These are phyloP conservation scores for Dinomys branickii DNA, from an alignment of 2,113 vertebrate genomes.

Conservation along the genomic window DNA sequence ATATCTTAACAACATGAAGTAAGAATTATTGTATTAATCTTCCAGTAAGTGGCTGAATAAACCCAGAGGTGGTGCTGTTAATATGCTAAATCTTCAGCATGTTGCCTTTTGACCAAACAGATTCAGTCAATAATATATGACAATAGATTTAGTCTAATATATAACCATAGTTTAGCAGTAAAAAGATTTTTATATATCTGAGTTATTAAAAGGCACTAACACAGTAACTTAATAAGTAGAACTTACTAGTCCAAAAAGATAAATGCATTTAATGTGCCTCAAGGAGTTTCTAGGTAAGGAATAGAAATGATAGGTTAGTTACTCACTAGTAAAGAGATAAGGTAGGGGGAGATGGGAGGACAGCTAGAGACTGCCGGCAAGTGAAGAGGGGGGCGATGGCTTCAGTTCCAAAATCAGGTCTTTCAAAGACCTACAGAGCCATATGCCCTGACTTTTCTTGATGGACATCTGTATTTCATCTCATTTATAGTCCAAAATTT, in stretches of 20 bases:
- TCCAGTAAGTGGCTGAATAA: not conserved
- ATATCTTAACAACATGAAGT: not conserved
- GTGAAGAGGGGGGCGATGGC: not conserved
- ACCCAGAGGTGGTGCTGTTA: not conserved
- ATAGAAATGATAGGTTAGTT: not conserved
- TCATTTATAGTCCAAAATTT: not conserved
- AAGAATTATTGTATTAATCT: not conserved
- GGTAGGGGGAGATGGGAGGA: not conserved
- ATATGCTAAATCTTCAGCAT: not conserved
- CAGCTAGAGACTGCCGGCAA: not conserved
- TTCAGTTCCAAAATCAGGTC: not conserved
- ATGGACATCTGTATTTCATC: not conserved
- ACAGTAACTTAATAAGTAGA: not conserved
- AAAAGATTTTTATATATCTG: constrained; percentile 16
- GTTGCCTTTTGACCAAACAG: not conserved
- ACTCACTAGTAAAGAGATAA: not conserved
- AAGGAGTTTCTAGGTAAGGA: not conserved
- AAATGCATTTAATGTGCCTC: not conserved
- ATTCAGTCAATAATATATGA: too few relatives aligned
- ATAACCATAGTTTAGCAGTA: not conserved
- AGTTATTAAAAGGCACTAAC: not conserved
- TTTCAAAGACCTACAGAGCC: not conserved
- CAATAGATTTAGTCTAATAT: not conserved
- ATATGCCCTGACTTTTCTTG: not conserved
- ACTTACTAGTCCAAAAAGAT: not conserved